Evolutionary conservation across 2,797 vertebrate species (phyloP), one percentile per base, ranked within the genome.

Genomic region (Setipinna tenuifilis): DNA sequence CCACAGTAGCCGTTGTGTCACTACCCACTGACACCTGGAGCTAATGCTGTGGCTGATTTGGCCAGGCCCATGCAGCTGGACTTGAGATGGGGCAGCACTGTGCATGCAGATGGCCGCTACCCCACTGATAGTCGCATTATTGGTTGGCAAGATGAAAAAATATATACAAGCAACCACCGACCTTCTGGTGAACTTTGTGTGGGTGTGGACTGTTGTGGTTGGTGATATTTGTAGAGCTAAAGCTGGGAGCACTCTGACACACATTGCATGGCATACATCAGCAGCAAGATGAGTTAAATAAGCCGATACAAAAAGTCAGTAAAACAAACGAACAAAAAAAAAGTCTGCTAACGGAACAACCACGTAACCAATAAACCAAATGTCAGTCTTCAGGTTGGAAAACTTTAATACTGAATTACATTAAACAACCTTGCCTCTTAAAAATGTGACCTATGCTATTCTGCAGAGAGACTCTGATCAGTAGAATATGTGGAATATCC

Each of bases 341-440:
- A 17, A 21, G 31, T 44, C 31, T 78, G 71, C 71, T 78, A 78
- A 78, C 35, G 31, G 71, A 78, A 78, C 35, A 78, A 41, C 17
- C 35, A 41, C 31, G 9, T 41, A 44, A 78, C 71, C 71, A 44
- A 54, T 54, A 3, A 54, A 54, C 50, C 50, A 54, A 54, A 78
- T 31, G 17, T 44, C 71, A 50, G 57, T 81, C 25, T 35, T 82
- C n/a, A 11, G 12, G 41, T 85, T 83, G 83, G 71, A 87, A 87
- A 85, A 17, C 14, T 81, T 19, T 86, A 93, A 93, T 89, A 94
- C 91, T 92, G 90, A 93, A 94, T 92, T 91, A 93, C 92, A 91
- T 92, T 90, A 87, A 85, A 82, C 83, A 59, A 90, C 82, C 65
- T 62, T 82, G 84, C 87, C 85, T 81, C 84, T 10, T 81, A 83